These are phyloP conservation scores for Crocallis elinguaria DNA, from an alignment of 2,888 invertebrate genomes.

Conservation along the genomic window DNA sequence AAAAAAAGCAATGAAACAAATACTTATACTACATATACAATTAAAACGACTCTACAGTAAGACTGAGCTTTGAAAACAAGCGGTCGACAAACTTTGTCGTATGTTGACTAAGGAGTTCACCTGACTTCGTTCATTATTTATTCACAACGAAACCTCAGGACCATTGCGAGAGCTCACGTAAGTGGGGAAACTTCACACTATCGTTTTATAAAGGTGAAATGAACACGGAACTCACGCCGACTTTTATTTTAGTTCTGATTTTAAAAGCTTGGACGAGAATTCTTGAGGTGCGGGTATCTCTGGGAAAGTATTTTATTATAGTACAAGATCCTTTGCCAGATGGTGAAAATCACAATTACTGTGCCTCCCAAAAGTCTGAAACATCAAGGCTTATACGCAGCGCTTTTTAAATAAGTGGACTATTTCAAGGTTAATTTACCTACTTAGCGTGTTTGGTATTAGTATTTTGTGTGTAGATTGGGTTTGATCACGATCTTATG, in stretches of 20 bases:
- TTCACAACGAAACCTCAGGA: constrained; percentile 61
- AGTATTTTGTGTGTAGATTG: too few relatives aligned
- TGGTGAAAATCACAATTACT: too few relatives aligned
- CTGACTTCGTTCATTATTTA: constrained; percentile 58
- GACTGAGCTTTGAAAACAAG: constrained; percentile 24
- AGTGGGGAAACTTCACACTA: constrained; percentile 57
- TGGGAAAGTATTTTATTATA: too few relatives aligned
- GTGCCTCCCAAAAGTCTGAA: too few relatives aligned
- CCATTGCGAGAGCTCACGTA: constrained; percentile 53
- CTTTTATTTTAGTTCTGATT: constrained; percentile 31
- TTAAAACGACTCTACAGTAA: constrained; percentile 13
- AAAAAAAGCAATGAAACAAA: neutral
- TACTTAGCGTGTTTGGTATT: too few relatives aligned
- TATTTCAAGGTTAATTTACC: too few relatives aligned
- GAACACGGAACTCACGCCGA: constrained; percentile 23
- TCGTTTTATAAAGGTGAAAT: constrained; percentile 50
- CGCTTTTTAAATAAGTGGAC: too few relatives aligned
- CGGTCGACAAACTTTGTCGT: constrained; percentile 37
- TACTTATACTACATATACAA: neutral
- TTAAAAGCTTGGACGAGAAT: constrained; percentile 12
- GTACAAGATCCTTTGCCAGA: too few relatives aligned
- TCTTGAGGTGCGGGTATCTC: neutral
- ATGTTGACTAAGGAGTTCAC: constrained; percentile 43
- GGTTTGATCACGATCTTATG: too few relatives aligned
- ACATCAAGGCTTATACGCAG: too few relatives aligned